Base-by-base conservation (phyloP, 2,113 vertebrate genomes). In the Mesoclemmys tuberculata region DNA sequence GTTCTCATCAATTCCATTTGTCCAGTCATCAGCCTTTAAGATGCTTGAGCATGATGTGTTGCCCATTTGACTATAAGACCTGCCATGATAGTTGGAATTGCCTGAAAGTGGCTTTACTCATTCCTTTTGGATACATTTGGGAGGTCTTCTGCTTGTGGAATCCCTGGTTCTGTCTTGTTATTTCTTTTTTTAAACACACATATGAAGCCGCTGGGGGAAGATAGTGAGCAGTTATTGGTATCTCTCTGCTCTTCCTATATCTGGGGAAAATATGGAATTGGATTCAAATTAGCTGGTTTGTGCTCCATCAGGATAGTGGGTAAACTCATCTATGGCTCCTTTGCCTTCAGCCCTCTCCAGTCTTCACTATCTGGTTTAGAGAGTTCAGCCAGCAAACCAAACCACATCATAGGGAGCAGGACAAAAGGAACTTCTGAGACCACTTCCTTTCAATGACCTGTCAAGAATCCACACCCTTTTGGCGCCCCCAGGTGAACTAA, bases 401-500 rank as follows among this genome's bases (percentile, higher is more conserved):
- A 10, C 56, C 8, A 8, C 26, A 71, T 71, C 14, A 84, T 0
- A 0, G 27, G 35, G 82, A 22, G 27, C 27, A 61, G 51, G 13
- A 52, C 14, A 52, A 41, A 8, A 51, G 0, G 0, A 18, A 2
- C 38, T 94, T 64, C 35, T 87, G 71, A 48, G 8, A 38, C 16
- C 16, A 52, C 14, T 52, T 52, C 13, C 2, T 2, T 46, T 12
- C 88, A 82, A 51, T 2, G 35, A 1, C 2, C 21, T 19, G 11
- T 29, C 75, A 78, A 87, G 21, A 19, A 77, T 26, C 49, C 79
- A 19, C 8, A 7, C 35, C 14, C 0, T 1, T 11, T 21, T 10
- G 54, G 35, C n/a, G 54, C 64, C 2, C 2, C 1, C 14, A 49
- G 2, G 22, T 82, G 71, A 77, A 89, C 55, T n/a, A 10, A 31